These are phyloP conservation scores for Euglossa dilemma DNA, from an alignment of 1,140 invertebrate species.

Conservation along the genomic window DNA sequence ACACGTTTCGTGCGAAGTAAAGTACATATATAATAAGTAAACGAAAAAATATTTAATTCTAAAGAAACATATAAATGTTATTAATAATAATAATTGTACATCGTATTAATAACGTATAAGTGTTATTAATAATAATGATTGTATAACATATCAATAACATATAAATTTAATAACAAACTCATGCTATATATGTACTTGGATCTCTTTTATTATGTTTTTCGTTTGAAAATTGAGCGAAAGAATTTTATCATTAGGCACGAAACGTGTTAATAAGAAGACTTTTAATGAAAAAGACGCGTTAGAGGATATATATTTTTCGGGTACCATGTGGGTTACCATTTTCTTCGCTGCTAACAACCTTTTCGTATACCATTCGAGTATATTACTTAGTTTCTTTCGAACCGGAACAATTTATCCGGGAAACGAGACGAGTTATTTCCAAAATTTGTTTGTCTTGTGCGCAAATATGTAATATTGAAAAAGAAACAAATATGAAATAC, in stretches of 20 bases:
- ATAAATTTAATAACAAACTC: too few species aligned
- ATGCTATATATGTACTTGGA: too few species aligned
- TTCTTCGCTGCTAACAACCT: neutral
- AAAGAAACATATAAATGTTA: too few species aligned
- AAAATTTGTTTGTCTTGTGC: neutral
- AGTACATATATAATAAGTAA: too few species aligned
- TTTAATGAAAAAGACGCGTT: neutral
- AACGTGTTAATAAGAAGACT: neutral
- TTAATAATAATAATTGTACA: too few species aligned
- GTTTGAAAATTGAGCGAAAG: too few species aligned
- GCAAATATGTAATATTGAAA: neutral
- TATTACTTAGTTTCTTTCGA: neutral
- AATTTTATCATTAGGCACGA: too few species aligned
- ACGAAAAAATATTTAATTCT: too few species aligned
- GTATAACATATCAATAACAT: too few species aligned
- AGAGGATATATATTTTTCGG: constrained; percentile 16
- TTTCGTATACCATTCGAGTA: constrained; percentile 4
- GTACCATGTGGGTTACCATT: neutral
- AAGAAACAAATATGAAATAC: neutral
- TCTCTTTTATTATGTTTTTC: too few species aligned
- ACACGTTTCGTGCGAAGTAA: neutral
- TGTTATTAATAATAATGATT: too few species aligned
- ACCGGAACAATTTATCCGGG: neutral
- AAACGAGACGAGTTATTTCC: neutral
- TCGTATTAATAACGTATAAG: too few species aligned